These are phyloP conservation scores for Melolontha melolontha DNA, from an alignment of 2,888 invertebrate species.

Conservation along the genomic window DNA sequence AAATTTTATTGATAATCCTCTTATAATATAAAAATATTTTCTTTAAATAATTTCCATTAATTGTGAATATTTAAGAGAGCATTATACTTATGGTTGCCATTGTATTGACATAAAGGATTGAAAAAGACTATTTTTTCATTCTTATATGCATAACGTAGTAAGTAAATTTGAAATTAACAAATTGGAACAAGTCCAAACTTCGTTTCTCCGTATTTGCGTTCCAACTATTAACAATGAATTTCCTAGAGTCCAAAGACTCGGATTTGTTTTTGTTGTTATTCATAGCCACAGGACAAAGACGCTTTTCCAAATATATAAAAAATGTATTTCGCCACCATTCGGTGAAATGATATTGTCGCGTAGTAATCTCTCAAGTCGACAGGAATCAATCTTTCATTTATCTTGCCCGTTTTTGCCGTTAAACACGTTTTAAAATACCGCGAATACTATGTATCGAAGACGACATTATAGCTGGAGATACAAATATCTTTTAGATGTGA, in stretches of 20 bases:
- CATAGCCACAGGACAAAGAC: conserved; percentile 29
- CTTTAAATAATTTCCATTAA: too few relatives aligned
- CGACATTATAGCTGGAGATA: conserved; percentile 21
- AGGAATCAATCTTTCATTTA: too few relatives aligned
- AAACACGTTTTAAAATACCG: too few relatives aligned
- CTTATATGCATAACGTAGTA: conserved; percentile 1
- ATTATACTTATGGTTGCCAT: too few relatives aligned
- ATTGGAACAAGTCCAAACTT: conserved; percentile 34
- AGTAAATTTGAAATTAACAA: conserved; percentile 22
- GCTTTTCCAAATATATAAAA: conserved; percentile 26
- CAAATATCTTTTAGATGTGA: conserved; percentile 50
- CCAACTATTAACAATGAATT: conserved; percentile 22
- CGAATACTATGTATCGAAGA: conserved; percentile 21
- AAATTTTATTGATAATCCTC: too few relatives aligned
- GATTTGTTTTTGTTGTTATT: conserved; percentile 33
- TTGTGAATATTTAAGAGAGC: too few relatives aligned
- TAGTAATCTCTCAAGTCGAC: not conserved
- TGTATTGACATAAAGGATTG: too few relatives aligned
- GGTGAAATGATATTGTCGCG: conserved; percentile 8
- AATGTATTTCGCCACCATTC: conserved; percentile 1
- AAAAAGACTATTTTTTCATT: not conserved
- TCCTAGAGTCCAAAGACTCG: conserved; percentile 28
- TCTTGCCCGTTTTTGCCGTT: too few relatives aligned
- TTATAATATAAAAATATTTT: too few relatives aligned
- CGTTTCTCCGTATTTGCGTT: conserved; percentile 11